A percentile compares a stretch with the other conserved stretches of the same genome.
Conservation (phyloP, 2,888 invertebrate species). For the Clostera curtula region DNA sequence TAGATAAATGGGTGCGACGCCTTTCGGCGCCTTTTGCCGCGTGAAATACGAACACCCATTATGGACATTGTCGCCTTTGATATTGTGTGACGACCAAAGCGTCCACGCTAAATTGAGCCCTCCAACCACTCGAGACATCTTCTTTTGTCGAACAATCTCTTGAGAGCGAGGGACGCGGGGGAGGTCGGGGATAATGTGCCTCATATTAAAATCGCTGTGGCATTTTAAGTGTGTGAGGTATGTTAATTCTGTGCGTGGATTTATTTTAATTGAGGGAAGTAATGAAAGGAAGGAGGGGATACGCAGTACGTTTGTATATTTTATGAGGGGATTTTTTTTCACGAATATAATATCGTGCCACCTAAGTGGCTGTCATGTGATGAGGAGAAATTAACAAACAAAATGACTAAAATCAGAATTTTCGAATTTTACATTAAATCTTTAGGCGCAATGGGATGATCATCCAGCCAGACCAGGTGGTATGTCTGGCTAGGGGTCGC, state of each 20-base stretch:
- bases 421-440: too few species aligned
- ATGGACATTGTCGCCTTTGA: conserved; percentile 37
- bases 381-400: too few species aligned
- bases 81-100: conserved; percentile 35
- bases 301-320: conserved; percentile 23
- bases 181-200: conserved; percentile 26
- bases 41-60: conserved; percentile 58
- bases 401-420: too few species aligned
- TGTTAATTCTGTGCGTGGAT: conserved; percentile 51
- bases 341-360: conserved; percentile 12
- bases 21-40: conserved; percentile 56
- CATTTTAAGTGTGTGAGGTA: conserved; percentile 51
- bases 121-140: conserved; percentile 10
- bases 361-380: conserved; percentile 8
- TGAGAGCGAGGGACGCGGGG: conserved; percentile 5
- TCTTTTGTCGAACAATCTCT: conserved; percentile 9
- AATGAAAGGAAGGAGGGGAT: conserved; percentile 34
- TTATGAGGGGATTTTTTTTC: conserved; percentile 17
- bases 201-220: conserved; percentile 21
- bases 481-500: too few species aligned
- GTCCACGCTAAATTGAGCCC: conserved; percentile 29
- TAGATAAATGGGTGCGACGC: conserved; percentile 52
- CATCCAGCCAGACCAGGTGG: too few species aligned
- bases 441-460: too few species aligned
- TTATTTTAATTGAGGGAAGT: conserved; percentile 49